Evolutionary conservation across 2,888 invertebrate genomes (phyloP).

Genomic region (Arrhopalites spinosus): DNA sequence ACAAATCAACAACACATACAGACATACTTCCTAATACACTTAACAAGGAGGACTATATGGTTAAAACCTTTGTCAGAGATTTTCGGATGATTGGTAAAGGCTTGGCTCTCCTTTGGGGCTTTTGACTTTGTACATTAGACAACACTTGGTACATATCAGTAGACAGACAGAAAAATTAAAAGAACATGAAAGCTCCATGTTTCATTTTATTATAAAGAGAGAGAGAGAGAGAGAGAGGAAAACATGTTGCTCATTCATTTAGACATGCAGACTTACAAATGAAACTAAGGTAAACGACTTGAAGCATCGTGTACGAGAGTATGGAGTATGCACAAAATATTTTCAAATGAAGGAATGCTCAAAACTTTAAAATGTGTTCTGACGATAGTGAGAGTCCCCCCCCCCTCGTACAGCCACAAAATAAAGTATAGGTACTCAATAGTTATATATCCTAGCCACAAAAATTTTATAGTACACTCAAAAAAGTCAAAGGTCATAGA

Average conservation of each 20-base stretch:
- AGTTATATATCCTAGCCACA: too few relatives aligned
- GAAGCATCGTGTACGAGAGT: slow-evolving; percentile 1
- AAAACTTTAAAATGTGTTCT: too few relatives aligned
- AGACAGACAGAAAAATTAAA: background rate
- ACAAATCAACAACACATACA: slow-evolving; percentile 12
- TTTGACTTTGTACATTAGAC: background rate
- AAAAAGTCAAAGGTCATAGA: too few relatives aligned
- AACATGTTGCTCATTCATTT: slow-evolving; percentile 31
- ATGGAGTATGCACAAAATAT: slow-evolving; percentile 13
- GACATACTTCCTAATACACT: background rate
- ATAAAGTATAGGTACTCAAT: too few relatives aligned
- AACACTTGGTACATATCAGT: background rate
- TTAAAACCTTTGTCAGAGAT: slow-evolving; percentile 19
- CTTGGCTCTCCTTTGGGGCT: slow-evolving; percentile 1
- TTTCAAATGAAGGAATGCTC: too few relatives aligned
- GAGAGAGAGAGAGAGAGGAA: background rate
- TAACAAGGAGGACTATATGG: background rate
- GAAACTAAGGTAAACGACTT: slow-evolving; percentile 27
- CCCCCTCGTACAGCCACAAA: too few relatives aligned
- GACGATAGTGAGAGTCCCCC: too few relatives aligned
- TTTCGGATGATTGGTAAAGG: slow-evolving; percentile 31
- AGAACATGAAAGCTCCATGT: slow-evolving; percentile 22
- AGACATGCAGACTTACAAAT: slow-evolving; percentile 2
- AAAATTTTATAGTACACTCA: too few relatives aligned
- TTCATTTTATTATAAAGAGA: slow-evolving; percentile 11